Evolutionary conservation across 2,113 vertebrate genomes (phyloP).

Genomic region (Ctenomys sociabilis): DNA sequence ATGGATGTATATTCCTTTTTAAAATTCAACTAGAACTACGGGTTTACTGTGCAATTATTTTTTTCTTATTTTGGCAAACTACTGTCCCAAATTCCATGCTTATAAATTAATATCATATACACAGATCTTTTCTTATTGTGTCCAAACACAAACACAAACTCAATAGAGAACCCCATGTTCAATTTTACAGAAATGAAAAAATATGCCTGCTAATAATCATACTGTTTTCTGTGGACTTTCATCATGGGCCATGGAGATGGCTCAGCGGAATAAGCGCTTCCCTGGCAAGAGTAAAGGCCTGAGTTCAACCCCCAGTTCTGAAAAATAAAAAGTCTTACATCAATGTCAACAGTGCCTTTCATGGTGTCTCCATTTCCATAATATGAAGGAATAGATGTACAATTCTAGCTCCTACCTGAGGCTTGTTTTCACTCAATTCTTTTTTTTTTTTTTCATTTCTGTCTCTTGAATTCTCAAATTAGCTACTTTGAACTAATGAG

Average conservation of each 20-base stretch:
- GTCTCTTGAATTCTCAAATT: neutral
- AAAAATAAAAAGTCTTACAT: neutral
- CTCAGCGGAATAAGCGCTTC: no score
- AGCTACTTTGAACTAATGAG: neutral
- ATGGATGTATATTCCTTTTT: neutral
- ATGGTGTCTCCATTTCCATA: neutral
- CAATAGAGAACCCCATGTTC: neutral
- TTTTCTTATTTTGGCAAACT: neutral
- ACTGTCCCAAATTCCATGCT: neutral
- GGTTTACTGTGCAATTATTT: neutral
- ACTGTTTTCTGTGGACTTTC: neutral
- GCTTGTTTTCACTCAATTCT: no score
- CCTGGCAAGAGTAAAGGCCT: no score
- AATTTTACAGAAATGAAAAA: neutral
- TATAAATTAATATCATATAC: neutral
- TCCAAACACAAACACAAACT: neutral
- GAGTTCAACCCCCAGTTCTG: no score
- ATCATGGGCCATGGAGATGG: no score
- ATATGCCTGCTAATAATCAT: no score
- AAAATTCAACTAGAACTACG: neutral
- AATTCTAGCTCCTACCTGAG: no score
- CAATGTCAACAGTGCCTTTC: neutral
- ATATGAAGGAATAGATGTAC: neutral
- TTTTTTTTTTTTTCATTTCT: fast-evolving
- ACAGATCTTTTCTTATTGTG: neutral